Evolutionary conservation across 92 coral and sea anemone genomes (phyloP).

Genomic region (Phenganax subtilis): DNA sequence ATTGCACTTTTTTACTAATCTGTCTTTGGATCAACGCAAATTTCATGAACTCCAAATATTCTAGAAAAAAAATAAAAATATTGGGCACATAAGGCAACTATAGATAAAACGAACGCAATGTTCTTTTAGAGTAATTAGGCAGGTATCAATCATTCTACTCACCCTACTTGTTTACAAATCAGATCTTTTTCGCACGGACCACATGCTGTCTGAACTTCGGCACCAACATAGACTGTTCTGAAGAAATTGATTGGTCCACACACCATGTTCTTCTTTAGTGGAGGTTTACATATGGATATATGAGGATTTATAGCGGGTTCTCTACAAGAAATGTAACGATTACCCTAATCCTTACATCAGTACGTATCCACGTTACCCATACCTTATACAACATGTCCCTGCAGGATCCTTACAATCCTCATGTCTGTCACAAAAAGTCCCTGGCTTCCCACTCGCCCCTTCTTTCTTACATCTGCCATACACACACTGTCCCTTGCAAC

Average conservation of each 20-base stretch:
- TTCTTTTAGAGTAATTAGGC: background rate
- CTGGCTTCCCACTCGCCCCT: constrained; percentile 66
- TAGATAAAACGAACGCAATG: background rate
- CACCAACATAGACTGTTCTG: constrained; percentile 90
- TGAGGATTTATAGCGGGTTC: constrained; percentile 97
- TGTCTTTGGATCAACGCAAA: constrained; percentile 58
- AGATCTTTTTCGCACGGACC: constrained; percentile 94
- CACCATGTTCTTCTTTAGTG: constrained; percentile 87
- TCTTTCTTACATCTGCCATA: constrained; percentile 93
- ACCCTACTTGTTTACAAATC: constrained; percentile 99
- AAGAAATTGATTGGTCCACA: constrained; percentile 98
- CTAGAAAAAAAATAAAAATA: constrained; percentile 47
- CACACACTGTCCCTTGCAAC: constrained; percentile 91
- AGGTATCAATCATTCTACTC: constrained; percentile 31
- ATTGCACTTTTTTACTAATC: background rate
- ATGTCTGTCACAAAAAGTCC: constrained; percentile 96
- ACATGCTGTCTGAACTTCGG: constrained; percentile 97
- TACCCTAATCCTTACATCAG: background rate
- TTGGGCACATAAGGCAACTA: background rate
- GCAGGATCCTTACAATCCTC: constrained; percentile 92
- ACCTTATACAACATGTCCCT: constrained; percentile 39
- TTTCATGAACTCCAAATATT: constrained; percentile 97
- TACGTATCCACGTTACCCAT: background rate
- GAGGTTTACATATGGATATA: constrained; percentile 97
- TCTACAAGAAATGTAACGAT: constrained; percentile 37